Evolutionary conservation across 2,797 vertebrate species (phyloP), one percentile per base, ranked within the genome.

Genomic region (Sternarchorhynchus goeldii): DNA sequence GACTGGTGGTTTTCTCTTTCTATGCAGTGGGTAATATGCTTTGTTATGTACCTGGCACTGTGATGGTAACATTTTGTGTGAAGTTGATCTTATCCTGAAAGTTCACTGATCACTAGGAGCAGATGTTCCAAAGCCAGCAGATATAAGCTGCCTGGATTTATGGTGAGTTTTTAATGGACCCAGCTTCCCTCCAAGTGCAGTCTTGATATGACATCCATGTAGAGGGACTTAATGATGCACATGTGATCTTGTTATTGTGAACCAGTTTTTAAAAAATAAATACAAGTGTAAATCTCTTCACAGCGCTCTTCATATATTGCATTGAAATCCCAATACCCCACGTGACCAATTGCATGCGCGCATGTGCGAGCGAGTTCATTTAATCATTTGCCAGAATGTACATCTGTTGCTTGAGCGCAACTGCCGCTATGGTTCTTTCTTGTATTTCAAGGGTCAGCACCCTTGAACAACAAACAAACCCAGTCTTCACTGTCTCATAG

Each of bases 301-400:
- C 34, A 12, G 62, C 21, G 1, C 45, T 14, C 25, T 79, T 41
- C 2, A 73, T 7, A 29, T 32, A 21, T 70, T 41, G 6, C 21
- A 16, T 73, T 45, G 55, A 63, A 62, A 39, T 21, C 12, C 53
- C 55, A 39, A 5, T 73, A 76, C 65, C 17, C 45, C 25, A 64
- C 36, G 21, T 20, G 65, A 41, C 6, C 20, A 62, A 14, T 31
- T 31, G 62, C 85, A 69, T 80, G 20, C 60, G 45, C 67, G 77
- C 80, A 71, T 85, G 82, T 83, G 41, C 81, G 58, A 80, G 16
- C 53, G 16, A 34, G 67, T 17, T 21, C 50, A 82, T 29, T 83
- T 76, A 34, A 85, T 87, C 73, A 58, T 66, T 83, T 79, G 78
- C 79, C 82, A 82, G 31, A 80, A 75, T 81, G n/a, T 12, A 20